A percentile compares a stretch with the other conserved stretches of the same genome.
These are phyloP conservation scores for Gallinago undulata DNA, from an alignment of 2,113 vertebrate genomes.

Conservation along the genomic window DNA sequence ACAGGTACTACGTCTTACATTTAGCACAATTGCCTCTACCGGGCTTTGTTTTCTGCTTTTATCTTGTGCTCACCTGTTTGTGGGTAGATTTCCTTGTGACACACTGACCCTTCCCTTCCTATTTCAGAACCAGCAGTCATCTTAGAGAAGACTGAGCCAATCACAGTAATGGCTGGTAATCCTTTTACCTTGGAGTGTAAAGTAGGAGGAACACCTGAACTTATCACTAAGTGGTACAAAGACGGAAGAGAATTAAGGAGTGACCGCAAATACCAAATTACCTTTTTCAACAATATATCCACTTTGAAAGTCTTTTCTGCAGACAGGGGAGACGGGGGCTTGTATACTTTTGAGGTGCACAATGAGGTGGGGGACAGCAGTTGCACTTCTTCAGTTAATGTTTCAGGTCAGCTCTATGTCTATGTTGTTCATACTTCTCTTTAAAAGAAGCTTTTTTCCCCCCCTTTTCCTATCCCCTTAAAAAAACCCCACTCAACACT, in stretches of 20 bases:
- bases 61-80: background rate
- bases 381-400: conserved; percentile 88
- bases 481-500: background rate
- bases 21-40: background rate
- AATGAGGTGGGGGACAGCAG: conserved; percentile 95
- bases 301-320: conserved; percentile 89
- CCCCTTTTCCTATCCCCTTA: background rate
- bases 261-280: conserved; percentile 91
- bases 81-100: background rate
- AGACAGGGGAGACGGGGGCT: conserved; percentile 86
- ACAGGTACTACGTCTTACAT: background rate
- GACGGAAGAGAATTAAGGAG: conserved; percentile 88
- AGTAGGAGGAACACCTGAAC: conserved; percentile 90
- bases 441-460: background rate
- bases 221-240: conserved; percentile 93
- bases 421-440: background rate
- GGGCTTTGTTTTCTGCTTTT: background rate
- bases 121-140: conserved; percentile 93
- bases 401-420: conserved; percentile 84
- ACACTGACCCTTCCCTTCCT: conserved; percentile 53
- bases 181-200: conserved; percentile 89
- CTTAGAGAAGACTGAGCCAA: conserved; percentile 90
- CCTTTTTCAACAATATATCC: conserved; percentile 85
- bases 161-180: conserved; percentile 91
- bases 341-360: conserved; percentile 91